These are phyloP conservation scores for Mactromeris polynyma DNA, from an alignment of 2,888 invertebrate genomes.

Conservation along the genomic window DNA sequence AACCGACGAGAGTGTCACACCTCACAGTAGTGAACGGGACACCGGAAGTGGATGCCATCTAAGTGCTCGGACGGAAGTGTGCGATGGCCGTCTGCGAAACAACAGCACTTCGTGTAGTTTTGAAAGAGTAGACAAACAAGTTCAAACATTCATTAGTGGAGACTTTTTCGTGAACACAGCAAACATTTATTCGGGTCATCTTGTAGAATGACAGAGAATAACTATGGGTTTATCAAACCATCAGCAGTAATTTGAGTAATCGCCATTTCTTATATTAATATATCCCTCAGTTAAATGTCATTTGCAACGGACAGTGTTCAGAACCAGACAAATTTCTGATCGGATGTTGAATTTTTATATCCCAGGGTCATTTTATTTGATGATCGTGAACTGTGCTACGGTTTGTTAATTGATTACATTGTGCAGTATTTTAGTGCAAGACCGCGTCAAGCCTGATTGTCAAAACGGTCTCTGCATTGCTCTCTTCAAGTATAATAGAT, in stretches of 20 bases:
- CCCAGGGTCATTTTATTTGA: too few species aligned
- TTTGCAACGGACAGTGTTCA: too few species aligned
- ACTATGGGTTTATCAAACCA: background rate
- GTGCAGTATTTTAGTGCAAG: too few species aligned
- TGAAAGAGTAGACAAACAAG: conserved; percentile 24
- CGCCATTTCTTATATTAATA: too few species aligned
- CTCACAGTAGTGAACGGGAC: background rate
- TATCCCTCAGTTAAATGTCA: too few species aligned
- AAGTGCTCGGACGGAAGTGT: background rate
- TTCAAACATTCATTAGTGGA: conserved; percentile 47
- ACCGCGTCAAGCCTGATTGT: too few species aligned
- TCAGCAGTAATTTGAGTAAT: background rate
- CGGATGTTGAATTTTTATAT: too few species aligned
- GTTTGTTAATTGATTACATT: too few species aligned
- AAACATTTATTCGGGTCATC: conserved; percentile 43
- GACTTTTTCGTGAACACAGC: conserved; percentile 52
- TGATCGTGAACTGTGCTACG: too few species aligned
- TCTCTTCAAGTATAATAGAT: too few species aligned
- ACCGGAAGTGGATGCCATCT: background rate
- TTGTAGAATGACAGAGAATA: conserved; percentile 30
- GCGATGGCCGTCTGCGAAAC: background rate
- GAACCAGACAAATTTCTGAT: too few species aligned
- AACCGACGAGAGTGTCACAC: background rate
- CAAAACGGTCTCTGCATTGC: too few species aligned
- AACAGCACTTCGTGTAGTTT: background rate